Percentiles rank a stretch among this genome's conserved stretches.
Evolutionary conservation across 2,888 invertebrate genomes (phyloP).

Genomic region (Eremobia ochroleuca): DNA sequence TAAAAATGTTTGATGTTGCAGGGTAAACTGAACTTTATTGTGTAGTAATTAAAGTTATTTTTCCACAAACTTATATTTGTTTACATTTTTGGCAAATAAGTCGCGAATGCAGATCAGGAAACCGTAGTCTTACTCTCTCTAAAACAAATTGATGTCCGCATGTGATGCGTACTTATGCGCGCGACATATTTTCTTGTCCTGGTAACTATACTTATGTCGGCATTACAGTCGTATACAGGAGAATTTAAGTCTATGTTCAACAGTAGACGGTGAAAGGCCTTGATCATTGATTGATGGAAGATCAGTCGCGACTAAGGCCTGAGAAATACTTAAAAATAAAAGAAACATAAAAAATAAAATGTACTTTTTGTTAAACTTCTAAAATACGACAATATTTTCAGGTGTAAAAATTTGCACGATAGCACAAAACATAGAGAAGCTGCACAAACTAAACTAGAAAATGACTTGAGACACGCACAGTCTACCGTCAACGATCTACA

Average conservation of each 20-base stretch:
- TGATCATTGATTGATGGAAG: background rate
- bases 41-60: too few species aligned
- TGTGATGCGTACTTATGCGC: background rate
- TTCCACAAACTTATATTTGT: too few species aligned
- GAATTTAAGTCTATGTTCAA: too few species aligned
- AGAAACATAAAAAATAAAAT: background rate
- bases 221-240: background rate
- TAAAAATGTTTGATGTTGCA: too few species aligned
- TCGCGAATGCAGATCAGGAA: too few species aligned
- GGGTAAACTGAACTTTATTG: too few species aligned
- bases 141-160: too few species aligned
- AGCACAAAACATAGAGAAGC: slow-evolving; percentile 71
- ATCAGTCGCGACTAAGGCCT: background rate
- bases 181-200: background rate
- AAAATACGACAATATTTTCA: slow-evolving; percentile 59
- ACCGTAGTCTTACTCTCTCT: too few species aligned
- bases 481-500: slow-evolving; percentile 78
- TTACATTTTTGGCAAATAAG: too few species aligned
- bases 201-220: too few species aligned
- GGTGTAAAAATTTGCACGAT: slow-evolving; percentile 74
- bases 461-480: slow-evolving; percentile 83
- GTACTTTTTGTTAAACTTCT: background rate
- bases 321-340: background rate
- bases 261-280: background rate
- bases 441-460: slow-evolving; percentile 79